Evolutionary conservation across 2,797 vertebrate genomes (phyloP).

Genomic region (Parambassis ranga): DNA sequence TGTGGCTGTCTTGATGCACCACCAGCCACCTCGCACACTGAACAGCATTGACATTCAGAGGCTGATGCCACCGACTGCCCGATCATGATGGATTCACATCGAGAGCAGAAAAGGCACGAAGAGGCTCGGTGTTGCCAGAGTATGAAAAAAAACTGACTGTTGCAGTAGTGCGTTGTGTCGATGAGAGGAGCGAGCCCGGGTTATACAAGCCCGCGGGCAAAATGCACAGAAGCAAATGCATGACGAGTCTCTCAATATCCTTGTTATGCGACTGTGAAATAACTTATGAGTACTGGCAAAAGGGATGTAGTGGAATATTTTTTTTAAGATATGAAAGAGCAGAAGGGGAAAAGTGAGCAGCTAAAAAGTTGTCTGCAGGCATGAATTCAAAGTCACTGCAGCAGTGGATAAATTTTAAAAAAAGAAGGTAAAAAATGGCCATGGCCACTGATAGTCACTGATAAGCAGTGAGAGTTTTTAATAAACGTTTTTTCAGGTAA

Average conservation of each 20-base stretch:
- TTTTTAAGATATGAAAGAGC: conserved; percentile 5
- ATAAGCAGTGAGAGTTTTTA: no score
- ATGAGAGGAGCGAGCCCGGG: conserved; percentile 24
- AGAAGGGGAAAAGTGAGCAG: neutral
- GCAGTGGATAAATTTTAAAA: no score
- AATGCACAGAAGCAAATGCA: conserved; percentile 35
- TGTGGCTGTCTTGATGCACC: conserved; percentile 18
- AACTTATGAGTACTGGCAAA: conserved; percentile 15
- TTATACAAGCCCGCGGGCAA: conserved; percentile 9
- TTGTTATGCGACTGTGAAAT: conserved; percentile 58
- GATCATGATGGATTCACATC: conserved; percentile 54
- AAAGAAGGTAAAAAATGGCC: no score
- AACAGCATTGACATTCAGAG: conserved; percentile 63
- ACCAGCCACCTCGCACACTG: conserved; percentile 40
- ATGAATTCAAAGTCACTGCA: neutral
- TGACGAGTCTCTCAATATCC: conserved; percentile 41
- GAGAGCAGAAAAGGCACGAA: conserved; percentile 44
- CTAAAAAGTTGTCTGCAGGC: conserved; percentile 1
- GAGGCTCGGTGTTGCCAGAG: conserved; percentile 38
- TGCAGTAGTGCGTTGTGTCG: conserved; percentile 19
- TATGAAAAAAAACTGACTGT: conserved; percentile 15
- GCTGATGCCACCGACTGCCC: conserved; percentile 36
- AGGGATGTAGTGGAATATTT: conserved; percentile 6
- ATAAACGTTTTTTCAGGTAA: no score
- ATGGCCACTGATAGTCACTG: no score